phyloP scores from a whole-genome alignment of 2,113 vertebrate genomes.

The Labeo catla region DNA sequence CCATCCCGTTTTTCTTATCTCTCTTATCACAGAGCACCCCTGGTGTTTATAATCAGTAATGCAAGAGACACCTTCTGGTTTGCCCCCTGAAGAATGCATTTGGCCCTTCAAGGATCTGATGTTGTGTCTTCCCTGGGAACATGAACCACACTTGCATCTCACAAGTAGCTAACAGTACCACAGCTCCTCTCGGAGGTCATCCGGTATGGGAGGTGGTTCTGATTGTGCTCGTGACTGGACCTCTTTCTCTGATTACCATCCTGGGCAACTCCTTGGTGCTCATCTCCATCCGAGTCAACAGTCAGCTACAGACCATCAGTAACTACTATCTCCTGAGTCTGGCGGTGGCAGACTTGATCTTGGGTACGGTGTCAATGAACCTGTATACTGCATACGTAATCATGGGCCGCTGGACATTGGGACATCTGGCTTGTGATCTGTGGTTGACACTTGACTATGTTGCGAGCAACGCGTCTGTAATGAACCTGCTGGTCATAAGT shows the following conservation, averaged over 20 bases:
- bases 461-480: conserved; percentile 82
- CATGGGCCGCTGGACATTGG: conserved; percentile 78
- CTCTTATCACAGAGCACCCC: background rate
- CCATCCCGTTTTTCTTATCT: background rate
- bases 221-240: conserved; percentile 74
- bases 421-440: conserved; percentile 77
- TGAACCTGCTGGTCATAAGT: conserved; percentile 84
- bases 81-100: conserved; percentile 45
- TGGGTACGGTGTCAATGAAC: conserved; percentile 82
- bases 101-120: conserved; percentile 26
- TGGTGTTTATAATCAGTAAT: background rate
- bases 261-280: conserved; percentile 80
- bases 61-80: background rate
- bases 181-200: conserved; percentile 63
- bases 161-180: conserved; percentile 62
- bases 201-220: conserved; percentile 74
- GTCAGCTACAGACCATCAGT: conserved; percentile 79
- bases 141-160: conserved; percentile 72
- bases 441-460: conserved; percentile 83
- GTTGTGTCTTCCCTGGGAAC: conserved; percentile 29
- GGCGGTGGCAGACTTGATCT: conserved; percentile 80
- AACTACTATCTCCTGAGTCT: conserved; percentile 84
- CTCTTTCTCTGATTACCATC: conserved; percentile 78
- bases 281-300: conserved; percentile 81
- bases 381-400: conserved; percentile 80